These are phyloP conservation scores for Patella vulgata DNA, from an alignment of 1,140 invertebrate genomes.

Conservation along the genomic window DNA sequence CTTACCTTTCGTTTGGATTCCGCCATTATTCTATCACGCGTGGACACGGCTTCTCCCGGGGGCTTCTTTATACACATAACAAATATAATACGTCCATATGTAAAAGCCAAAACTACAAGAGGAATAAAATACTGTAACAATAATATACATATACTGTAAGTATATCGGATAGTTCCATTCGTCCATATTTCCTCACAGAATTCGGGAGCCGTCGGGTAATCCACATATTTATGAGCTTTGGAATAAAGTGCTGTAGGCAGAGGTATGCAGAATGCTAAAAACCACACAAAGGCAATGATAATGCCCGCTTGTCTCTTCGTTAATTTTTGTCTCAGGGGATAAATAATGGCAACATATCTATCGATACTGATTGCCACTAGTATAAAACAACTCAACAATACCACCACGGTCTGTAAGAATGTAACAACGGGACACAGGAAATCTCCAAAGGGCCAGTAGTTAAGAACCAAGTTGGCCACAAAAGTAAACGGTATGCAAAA, in stretches of 20 bases:
- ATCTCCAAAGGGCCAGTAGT: constrained; percentile 89
- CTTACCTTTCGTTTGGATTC: constrained; percentile 89
- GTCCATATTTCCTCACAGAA: constrained; percentile 55
- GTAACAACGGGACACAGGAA: constrained; percentile 85
- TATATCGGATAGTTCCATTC: constrained; percentile 68
- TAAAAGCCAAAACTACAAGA: constrained; percentile 81
- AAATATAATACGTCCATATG: constrained; percentile 85
- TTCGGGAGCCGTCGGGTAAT: constrained; percentile 36
- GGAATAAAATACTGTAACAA: constrained; percentile 87
- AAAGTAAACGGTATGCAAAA: constrained; percentile 94
- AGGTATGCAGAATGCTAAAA: constrained; percentile 80
- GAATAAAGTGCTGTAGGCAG: constrained; percentile 80
- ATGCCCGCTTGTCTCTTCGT: constrained; percentile 77
- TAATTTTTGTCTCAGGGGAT: constrained; percentile 82
- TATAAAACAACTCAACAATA: constrained; percentile 93
- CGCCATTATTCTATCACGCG: constrained; percentile 82
- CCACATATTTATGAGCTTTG: constrained; percentile 48
- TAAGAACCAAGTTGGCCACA: constrained; percentile 84
- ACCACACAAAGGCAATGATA: constrained; percentile 81
- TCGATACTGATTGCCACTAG: constrained; percentile 95
- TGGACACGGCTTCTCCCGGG: constrained; percentile 86
- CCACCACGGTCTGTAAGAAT: constrained; percentile 92
- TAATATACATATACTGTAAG: constrained; percentile 81
- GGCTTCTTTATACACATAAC: constrained; percentile 89
- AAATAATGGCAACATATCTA: constrained; percentile 93